These are phyloP conservation scores for Sebastes hubbsi DNA, from an alignment of 2,797 vertebrate genomes.

Conservation along the genomic window DNA sequence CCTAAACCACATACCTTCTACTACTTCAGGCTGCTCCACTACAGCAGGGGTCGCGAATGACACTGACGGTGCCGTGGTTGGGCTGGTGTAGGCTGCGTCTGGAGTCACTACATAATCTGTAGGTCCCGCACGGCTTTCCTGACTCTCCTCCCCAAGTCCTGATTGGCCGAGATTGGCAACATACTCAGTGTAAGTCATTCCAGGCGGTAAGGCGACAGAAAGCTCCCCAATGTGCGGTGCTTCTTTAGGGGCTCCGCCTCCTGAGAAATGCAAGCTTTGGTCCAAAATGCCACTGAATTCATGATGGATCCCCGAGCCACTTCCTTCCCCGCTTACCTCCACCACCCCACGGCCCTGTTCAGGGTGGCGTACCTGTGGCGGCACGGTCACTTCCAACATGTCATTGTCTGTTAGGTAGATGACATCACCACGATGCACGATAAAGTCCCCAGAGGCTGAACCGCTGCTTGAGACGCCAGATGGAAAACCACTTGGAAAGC, in stretches of 20 bases:
- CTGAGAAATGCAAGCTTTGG: slow-evolving; percentile 20
- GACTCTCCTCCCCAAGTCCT: slow-evolving; percentile 16
- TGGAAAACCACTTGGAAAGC: slow-evolving; percentile 71
- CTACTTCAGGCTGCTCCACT: slow-evolving; percentile 62
- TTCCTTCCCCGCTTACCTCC: slow-evolving; percentile 74
- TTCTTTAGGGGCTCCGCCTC: slow-evolving; percentile 32
- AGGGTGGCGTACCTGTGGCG: slow-evolving; percentile 53
- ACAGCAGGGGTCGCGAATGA: slow-evolving; percentile 58
- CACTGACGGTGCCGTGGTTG: slow-evolving; percentile 68
- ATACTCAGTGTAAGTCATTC: slow-evolving; percentile 26
- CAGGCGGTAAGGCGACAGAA: slow-evolving; percentile 23
- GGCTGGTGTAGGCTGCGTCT: slow-evolving; percentile 36
- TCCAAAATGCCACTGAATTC: slow-evolving; percentile 55
- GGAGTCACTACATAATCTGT: slow-evolving; percentile 31
- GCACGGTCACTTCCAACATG: slow-evolving; percentile 76
- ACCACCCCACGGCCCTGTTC: slow-evolving; percentile 83
- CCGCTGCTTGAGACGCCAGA: slow-evolving; percentile 72
- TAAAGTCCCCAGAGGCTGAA: slow-evolving; percentile 58
- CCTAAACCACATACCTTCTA: slow-evolving; percentile 78
- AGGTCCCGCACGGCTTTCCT: neutral
- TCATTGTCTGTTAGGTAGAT: slow-evolving; percentile 84
- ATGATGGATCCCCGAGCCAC: slow-evolving; percentile 58
- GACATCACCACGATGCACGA: slow-evolving; percentile 65
- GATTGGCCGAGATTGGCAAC: slow-evolving; percentile 18
- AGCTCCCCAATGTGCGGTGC: neutral